A percentile compares a stretch with the other conserved stretches of the same genome.
These are phyloP conservation scores for Limnothrissa miodon DNA, from an alignment of 2,113 vertebrate species.

Conservation along the genomic window DNA sequence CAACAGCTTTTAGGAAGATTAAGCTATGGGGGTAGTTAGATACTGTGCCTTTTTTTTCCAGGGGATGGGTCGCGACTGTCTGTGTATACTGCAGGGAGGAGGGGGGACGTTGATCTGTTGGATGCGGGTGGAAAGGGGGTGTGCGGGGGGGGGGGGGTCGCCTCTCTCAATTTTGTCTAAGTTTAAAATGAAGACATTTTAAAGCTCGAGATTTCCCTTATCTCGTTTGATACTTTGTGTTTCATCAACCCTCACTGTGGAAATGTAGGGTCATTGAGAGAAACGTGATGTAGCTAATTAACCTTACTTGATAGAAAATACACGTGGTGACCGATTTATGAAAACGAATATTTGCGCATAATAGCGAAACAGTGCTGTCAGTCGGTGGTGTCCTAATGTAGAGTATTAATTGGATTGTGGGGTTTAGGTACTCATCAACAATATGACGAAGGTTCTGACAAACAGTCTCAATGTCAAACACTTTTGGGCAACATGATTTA, in stretches of 20 bases:
- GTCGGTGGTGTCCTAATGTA: neutral
- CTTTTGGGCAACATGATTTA: neutral
- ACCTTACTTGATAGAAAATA: neutral
- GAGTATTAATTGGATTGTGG: neutral
- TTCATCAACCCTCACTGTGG: neutral
- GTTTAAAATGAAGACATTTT: neutral
- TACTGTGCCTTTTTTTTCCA: conserved; percentile 7
- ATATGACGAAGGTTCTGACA: neutral
- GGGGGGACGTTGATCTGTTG: neutral
- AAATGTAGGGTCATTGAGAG: neutral
- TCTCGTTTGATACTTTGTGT: neutral
- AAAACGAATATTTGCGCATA: neutral
- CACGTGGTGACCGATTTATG: conserved; percentile 10
- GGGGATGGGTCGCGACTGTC: conserved; percentile 20
- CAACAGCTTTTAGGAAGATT: neutral
- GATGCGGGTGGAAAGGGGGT: neutral
- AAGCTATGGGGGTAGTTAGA: conserved; percentile 25
- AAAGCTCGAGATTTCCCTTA: neutral
- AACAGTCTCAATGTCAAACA: conserved; percentile 4
- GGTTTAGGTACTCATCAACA: neutral
- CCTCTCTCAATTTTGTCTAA: conserved; percentile 26
- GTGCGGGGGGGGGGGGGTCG: neutral
- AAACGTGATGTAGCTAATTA: neutral
- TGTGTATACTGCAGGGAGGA: conserved; percentile 25
- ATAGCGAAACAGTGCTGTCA: neutral